Percentiles rank a stretch among this genome's conserved stretches.
Conservation (phyloP, 2,797 vertebrate genomes). For the Pachyuromys duprasi region DNA sequence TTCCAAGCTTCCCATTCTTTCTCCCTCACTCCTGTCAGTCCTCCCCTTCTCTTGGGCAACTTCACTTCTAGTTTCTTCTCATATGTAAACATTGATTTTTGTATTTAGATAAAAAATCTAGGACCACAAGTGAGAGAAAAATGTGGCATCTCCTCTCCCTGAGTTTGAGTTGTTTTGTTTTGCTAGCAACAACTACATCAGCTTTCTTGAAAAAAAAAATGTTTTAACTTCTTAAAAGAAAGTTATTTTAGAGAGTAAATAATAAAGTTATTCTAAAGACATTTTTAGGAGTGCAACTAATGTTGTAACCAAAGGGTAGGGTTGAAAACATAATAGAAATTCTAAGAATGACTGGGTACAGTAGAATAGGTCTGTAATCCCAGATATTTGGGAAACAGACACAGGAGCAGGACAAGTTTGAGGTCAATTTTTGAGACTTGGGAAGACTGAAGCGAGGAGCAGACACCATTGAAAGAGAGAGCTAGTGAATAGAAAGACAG, state of each 20-base stretch:
- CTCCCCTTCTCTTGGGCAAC: neutral
- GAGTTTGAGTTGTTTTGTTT: neutral
- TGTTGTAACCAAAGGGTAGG: neutral
- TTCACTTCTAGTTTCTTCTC: neutral
- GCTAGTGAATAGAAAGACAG: neutral
- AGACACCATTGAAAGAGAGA: neutral
- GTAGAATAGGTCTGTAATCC: no score
- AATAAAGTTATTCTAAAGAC: neutral
- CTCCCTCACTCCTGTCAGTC: neutral
- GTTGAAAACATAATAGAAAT: neutral
- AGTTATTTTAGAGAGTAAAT: neutral
- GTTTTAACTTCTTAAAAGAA: neutral
- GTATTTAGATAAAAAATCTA: neutral
- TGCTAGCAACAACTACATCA: neutral
- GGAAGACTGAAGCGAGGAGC: neutral
- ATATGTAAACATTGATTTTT: neutral
- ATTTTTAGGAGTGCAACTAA: neutral
- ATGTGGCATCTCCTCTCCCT: neutral
- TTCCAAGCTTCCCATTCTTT: neutral
- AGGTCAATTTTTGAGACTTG: neutral
- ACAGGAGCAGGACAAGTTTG: neutral
- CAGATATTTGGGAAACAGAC: no score
- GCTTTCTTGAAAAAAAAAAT: neutral
- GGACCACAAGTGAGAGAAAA: neutral
- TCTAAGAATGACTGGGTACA: neutral